phyloP scores from a whole-genome alignment of 2,797 vertebrate genomes.

The Protosalanx chinensis region DNA sequence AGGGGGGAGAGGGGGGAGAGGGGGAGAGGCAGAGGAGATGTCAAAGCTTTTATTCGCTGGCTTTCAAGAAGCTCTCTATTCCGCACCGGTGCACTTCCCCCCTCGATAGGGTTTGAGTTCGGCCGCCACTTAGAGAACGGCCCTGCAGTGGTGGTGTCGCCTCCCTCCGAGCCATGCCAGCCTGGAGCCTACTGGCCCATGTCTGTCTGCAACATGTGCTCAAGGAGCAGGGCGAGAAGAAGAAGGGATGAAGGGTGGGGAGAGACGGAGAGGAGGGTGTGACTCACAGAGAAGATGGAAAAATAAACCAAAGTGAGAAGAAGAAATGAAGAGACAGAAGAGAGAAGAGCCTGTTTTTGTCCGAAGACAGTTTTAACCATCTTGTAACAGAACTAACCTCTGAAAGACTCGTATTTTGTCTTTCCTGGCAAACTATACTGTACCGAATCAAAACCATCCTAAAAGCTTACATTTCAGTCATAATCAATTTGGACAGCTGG shows the following conservation, averaged over 20 bases:
- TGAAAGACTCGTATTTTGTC: constrained; percentile 45
- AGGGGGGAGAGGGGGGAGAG: constrained; percentile 30
- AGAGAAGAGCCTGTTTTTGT: constrained; percentile 1
- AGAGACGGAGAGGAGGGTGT: neutral
- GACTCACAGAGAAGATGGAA: neutral
- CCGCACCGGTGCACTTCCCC: constrained; percentile 38
- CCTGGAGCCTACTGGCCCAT: constrained; percentile 17
- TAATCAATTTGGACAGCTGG: constrained; percentile 63
- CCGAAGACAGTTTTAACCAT: neutral
- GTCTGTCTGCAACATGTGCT: constrained; percentile 11
- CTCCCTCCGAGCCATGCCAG: constrained; percentile 31
- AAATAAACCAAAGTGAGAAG: neutral
- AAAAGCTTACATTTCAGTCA: constrained; percentile 35
- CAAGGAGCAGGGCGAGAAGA: constrained; percentile 17
- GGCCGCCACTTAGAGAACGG: constrained; percentile 42
- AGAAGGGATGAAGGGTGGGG: neutral
- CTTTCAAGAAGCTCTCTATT: constrained; percentile 70
- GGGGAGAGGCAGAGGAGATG: constrained; percentile 64
- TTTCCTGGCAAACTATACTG: constrained; percentile 41
- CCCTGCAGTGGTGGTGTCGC: constrained; percentile 39
- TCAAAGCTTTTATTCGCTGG: constrained; percentile 76
- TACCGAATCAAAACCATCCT: constrained; percentile 40
- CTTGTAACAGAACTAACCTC: constrained; percentile 21
- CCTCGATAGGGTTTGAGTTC: constrained; percentile 38
- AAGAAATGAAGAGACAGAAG: neutral